Conservation (phyloP, 2,797 vertebrate species). For the Alcedo atthis region DNA sequence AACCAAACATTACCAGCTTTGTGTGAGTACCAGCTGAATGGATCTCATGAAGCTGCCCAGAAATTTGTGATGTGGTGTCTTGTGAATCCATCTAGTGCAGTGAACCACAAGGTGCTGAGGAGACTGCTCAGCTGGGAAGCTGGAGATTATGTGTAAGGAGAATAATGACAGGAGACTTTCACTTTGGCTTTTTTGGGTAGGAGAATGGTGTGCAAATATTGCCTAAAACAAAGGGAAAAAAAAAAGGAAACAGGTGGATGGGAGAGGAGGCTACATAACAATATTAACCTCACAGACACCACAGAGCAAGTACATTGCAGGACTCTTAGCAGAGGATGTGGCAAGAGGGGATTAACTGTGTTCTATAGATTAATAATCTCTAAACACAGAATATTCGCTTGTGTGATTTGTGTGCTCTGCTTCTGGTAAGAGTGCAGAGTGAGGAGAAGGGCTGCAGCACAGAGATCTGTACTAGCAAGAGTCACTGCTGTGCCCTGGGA, state of each 20-base stretch:
- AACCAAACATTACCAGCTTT: not conserved
- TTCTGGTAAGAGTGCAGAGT: not conserved
- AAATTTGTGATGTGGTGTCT: rapidly evolving
- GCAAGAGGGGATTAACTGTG: not conserved
- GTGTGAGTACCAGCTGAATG: not conserved
- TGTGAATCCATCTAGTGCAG: not conserved
- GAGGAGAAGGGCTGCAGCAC: not conserved
- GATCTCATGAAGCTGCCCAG: not conserved
- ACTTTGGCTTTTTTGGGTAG: not conserved
- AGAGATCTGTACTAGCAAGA: not conserved
- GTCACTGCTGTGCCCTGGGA: not conserved
- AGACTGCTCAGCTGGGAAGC: not conserved
- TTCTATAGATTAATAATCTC: not conserved
- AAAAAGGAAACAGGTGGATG: not conserved
- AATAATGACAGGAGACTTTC: not conserved
- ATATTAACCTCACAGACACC: not conserved
- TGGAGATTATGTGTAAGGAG: not conserved
- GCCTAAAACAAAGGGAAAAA: not conserved
- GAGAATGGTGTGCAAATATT: not conserved
- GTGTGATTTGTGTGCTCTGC: not conserved
- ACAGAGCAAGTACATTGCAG: not conserved
- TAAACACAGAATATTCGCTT: not conserved
- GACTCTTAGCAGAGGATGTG: not conserved
- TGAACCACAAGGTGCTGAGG: not conserved
- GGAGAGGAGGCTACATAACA: not conserved